Conservation (phyloP, 2,797 vertebrate genomes). For the Psittacula derbiana region DNA sequence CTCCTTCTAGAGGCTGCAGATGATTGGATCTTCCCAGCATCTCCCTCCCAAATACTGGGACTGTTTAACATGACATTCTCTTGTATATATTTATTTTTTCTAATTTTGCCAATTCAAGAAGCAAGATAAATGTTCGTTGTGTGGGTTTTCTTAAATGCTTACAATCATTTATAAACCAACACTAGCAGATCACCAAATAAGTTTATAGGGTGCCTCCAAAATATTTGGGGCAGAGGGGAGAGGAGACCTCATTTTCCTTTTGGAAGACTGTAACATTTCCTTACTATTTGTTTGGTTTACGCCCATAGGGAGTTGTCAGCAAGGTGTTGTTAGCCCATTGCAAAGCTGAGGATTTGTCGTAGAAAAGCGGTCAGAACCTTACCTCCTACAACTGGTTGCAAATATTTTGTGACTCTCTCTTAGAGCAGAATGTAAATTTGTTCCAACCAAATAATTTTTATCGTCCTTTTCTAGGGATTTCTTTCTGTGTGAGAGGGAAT, state of each 20-base stretch:
- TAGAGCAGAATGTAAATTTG: background rate
- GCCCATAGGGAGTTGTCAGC: background rate
- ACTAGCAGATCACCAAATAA: background rate
- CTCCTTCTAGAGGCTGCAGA: background rate
- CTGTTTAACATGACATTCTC: background rate
- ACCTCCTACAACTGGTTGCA: background rate
- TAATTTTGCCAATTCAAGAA: background rate
- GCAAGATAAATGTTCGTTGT: background rate
- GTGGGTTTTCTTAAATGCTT: rapidly evolving
- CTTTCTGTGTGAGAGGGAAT: background rate
- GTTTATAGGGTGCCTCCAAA: background rate
- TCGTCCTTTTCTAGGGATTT: background rate
- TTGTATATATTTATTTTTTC: background rate
- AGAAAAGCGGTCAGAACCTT: background rate
- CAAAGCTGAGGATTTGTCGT: background rate
- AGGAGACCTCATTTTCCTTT: background rate
- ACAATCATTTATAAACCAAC: background rate
- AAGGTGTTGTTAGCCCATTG: background rate
- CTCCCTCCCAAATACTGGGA: background rate
- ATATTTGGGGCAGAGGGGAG: background rate
- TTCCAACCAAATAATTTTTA: background rate
- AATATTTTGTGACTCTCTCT: background rate
- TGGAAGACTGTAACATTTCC: background rate
- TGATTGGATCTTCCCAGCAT: background rate
- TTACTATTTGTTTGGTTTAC: background rate